Evolutionary conservation across 2,113 vertebrate genomes (phyloP), one percentile per base, ranked within the genome.

Genomic region (Oxyura jamaicensis): DNA sequence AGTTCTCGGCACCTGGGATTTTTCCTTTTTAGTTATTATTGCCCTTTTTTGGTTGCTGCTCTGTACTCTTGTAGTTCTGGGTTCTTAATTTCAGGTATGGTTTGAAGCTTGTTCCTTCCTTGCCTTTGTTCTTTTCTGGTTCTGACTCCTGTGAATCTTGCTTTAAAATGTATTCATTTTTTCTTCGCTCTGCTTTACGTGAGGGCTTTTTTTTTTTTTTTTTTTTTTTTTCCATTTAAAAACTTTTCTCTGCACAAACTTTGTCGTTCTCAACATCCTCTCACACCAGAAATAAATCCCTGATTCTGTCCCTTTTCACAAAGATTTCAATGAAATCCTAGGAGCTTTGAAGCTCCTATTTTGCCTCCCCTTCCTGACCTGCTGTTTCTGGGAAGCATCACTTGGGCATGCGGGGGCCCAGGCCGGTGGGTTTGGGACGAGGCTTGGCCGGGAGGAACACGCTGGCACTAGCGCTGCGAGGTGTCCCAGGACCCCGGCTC

Each of bases 401-500:
- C 35, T 55, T 77, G 4, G 56, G 67, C n/a, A 11, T 69, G 41
- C 66, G 2, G 83, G 53, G 33, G 23, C 29, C 25, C 20, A 1
- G 44, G 39, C 19, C 8, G 1, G 20, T 29, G 48, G 13, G 2
- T 7, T 7, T 26, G 53, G 87, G 72, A 36, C 58, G 6, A 8
- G 77, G 72, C 55, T 63, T 21, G 56, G 44, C 13, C 21, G 35
- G 33, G 25, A 67, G 62, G 42, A 39, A 55, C 60, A 58, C 35
- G 52, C 14, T 31, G 35, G 69, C 46, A 12, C 48, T 31, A 41
- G 81, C 59, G 53, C 22, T 60, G 22, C 36, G 68, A 29, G 42
- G 73, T 55, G 91, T 97, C 97, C 96, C 92, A 59, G 96, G 94
- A 96, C 95, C 89, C 90, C 8, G 25, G 42, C 63, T 85, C 84